A percentile compares a stretch with the other conserved stretches of the same genome.
Evolutionary conservation across 2,797 vertebrate genomes (phyloP).

Genomic region (Avahi laniger): DNA sequence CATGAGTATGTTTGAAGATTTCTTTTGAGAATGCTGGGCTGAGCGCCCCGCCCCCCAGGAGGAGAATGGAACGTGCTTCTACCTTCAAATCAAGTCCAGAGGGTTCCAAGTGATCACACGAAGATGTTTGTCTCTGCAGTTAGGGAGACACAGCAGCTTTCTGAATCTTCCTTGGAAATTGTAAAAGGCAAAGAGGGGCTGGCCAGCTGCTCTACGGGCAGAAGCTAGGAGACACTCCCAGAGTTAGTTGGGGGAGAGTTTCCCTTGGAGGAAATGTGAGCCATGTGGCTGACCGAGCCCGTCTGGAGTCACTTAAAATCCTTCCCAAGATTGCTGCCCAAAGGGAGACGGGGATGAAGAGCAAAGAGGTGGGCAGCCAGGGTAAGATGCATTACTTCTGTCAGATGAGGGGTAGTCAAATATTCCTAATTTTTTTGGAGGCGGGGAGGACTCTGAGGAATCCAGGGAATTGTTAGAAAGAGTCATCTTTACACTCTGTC

Average conservation of each 20-base stretch:
- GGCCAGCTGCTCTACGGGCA: not conserved
- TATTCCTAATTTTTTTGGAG: not conserved
- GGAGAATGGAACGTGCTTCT: not conserved
- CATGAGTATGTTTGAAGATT: not conserved
- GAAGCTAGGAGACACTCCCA: not conserved
- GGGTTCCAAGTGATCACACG: not conserved
- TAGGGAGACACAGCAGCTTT: not conserved
- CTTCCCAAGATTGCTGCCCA: not conserved
- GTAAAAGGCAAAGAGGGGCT: not conserved
- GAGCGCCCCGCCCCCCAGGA: fast-evolving
- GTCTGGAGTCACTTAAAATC: not conserved
- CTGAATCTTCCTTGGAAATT: not conserved
- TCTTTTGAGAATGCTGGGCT: not conserved
- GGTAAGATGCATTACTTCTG: not conserved
- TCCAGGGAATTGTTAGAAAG: not conserved
- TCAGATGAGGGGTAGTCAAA: not conserved
- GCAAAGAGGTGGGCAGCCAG: no score
- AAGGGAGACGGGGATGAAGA: not conserved
- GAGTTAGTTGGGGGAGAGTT: not conserved
- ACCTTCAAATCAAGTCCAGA: not conserved
- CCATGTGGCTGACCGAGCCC: not conserved
- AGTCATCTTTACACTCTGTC: not conserved
- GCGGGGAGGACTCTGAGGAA: not conserved
- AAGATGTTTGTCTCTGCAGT: not conserved
- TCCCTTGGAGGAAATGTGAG: not conserved